Conservation (phyloP, 1,140 invertebrate species). For the Spodoptera litura region DNA sequence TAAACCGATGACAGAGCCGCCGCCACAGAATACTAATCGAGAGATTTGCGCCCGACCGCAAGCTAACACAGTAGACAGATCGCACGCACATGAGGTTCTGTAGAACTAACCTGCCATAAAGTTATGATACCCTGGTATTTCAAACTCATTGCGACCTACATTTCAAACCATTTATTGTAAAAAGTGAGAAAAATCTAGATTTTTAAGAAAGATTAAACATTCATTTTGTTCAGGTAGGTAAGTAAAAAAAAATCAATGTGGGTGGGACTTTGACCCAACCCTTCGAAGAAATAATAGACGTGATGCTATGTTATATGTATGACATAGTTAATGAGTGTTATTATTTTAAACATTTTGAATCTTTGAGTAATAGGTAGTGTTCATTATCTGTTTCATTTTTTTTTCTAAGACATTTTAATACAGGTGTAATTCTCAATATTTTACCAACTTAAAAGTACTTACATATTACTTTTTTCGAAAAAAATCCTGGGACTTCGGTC, state of each 20-base stretch:
- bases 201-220: too few species aligned
- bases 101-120: constrained; percentile 37
- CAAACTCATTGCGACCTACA: not conserved
- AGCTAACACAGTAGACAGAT: constrained; percentile 51
- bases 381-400: too few species aligned
- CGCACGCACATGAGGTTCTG: constrained; percentile 32
- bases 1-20: constrained; percentile 66
- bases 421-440: constrained; percentile 1
- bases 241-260: too few species aligned
- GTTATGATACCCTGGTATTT: constrained; percentile 29
- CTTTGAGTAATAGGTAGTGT: too few species aligned
- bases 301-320: too few species aligned
- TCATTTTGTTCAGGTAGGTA: too few species aligned
- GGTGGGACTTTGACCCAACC: too few species aligned
- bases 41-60: constrained; percentile 72
- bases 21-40: constrained; percentile 76
- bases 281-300: too few species aligned
- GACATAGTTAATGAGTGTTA: too few species aligned
- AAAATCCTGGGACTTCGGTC: not conserved
- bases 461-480: not conserved
- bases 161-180: not conserved
- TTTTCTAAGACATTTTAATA: not conserved
- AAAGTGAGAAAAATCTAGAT: too few species aligned
- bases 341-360: too few species aligned
- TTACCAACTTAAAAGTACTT: not conserved